Base-by-base conservation (phyloP, 2,888 invertebrate genomes). In the Clostera curtula region DNA sequence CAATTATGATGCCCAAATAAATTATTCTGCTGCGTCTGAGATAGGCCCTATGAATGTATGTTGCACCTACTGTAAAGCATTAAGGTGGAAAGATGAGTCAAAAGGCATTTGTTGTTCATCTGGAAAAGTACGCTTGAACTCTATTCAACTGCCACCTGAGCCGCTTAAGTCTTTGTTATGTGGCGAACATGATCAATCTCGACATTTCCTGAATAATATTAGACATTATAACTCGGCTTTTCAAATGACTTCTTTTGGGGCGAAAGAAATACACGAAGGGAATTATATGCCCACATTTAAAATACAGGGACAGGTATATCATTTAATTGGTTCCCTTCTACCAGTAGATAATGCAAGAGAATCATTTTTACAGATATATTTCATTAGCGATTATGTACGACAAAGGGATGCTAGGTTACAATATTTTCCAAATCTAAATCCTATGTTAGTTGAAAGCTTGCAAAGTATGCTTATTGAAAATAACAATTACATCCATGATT, bases 231-330 rank as follows among this genome's bases (percentile, higher is more conserved):
- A 34, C 9, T 19, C n/a, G 8, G 25, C 19, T 11, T 33, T 33
- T 13, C 33, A 34, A 14, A 34, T 29, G 27, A 27, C 33, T 12
- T 29, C 29, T 13, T 29, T 33, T 6, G 28, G 33, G 1, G 33
- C 12, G 3, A 29, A 33, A 20, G 7, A 33, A 20, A 5, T 26
- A 3, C 4, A 6, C 8, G 11, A 19, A 13, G 10, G 18, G 3
- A 17, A 17, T 11, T 32, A 18, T 15, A 28, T 28, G 28, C 32
- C 28, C 6, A 34, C 34, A 1, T 34, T 32, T 23, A 28, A 32
- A 19, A 20, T 28, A 10, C 25, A 32, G 22, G 28, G 28, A 3
- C 28, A 32, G 20, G 25, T 32, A 3, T 31, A 32, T 8, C 32
- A 25, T 15, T 28, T n/a, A n/a, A n/a, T n/a, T n/a, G n/a, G n/a